Evolutionary conservation across 2,113 vertebrate species (phyloP), one percentile per base, ranked within the genome.

Genomic region (Ptilorrhoa leucosticta): DNA sequence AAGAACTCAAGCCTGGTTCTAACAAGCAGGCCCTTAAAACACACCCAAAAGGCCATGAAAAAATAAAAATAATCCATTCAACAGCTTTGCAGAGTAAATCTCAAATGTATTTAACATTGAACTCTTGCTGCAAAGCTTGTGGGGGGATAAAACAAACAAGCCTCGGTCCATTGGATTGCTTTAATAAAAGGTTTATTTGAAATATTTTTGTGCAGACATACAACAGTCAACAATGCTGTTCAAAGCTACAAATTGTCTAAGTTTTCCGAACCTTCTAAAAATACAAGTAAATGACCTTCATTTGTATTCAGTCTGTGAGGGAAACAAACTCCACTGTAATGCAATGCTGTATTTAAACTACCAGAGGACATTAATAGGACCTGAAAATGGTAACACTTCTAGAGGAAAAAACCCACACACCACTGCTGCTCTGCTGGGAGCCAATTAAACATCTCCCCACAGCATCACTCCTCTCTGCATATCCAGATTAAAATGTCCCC

Each of bases 161-260:
- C 31, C 60, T 76, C 1, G 0, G 73, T 73, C 79, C 6, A 0
- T 7, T 90, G 70, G 63, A 60, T 75, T 96, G 85, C 93, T 96
- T 97, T 97, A 96, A 96, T 93, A 97, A 98, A 98, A 97, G 95
- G 81, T 97, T 98, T 98, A 98, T 98, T 98, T 95, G 97, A 98
- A 97, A 97, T 95, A 96, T 81, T 97, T 96, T 81, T 97, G 91
- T 81, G 89, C 93, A 97, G 97, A 97, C 97, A 97, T 83, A 97
- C 82, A 89, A 93, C 96, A 96, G 96, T 96, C 95, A 97, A 97
- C 95, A 95, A 88, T 31, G 95, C 58, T 92, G 90, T 95, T 96
- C 96, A 97, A 97, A 97, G 96, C 94, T 93, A 97, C 93, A 92
- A 89, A 96, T 96, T 73, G 65, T 72, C 91, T 94, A 91, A 91